Evolutionary conservation across 1,140 invertebrate species (phyloP), one percentile per base, ranked within the genome.

Genomic region (Stegodyphus dumicola): DNA sequence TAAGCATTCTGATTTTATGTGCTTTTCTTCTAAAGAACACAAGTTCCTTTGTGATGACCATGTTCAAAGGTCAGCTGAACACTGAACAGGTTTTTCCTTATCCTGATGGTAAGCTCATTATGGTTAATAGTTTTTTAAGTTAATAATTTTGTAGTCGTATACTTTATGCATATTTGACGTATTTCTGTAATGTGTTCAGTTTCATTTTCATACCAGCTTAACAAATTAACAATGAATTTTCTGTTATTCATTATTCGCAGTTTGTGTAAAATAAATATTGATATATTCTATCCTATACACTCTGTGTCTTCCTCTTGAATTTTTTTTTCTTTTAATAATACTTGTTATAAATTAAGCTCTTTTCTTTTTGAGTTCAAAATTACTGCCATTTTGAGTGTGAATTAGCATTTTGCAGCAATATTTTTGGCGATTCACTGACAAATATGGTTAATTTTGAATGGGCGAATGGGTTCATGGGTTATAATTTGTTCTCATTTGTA

Each of bases 51-150:
- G 86, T 88, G 9, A 88, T 87, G 93, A 99, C 99, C 90, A 91
- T 99, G 78, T 99, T 99, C 91, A 93, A 95, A 86, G 98, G 98
- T 6, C 92, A 94, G 87, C 90, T 97, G n/a, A 93, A 95, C 90
- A 90, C 93, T 0, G 93, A 93, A 11, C 95, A 92, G 89, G 89
- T 92, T 0, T 91, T 92, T 87, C 92, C 92, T 54, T 92, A 89
- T 87, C 92, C 92, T 75, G 89, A 92, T 88, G 90, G 91, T 91
- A 88, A 84, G 77, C 18, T 49, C 10, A 11, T 73, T 71, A 67
- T 56, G 18, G 15, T 56, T 73, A 85, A 67, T 67, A 18, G 52
- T 66, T 83, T 71, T 54, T 49, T 9, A 88, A 10, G 11, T 78
- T 9, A 17, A 6, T 67, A 84, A 10, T n/a, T 48, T 49, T 81